Evolutionary conservation across 2,113 vertebrate species (phyloP).

Genomic region (Anolis sagrei): DNA sequence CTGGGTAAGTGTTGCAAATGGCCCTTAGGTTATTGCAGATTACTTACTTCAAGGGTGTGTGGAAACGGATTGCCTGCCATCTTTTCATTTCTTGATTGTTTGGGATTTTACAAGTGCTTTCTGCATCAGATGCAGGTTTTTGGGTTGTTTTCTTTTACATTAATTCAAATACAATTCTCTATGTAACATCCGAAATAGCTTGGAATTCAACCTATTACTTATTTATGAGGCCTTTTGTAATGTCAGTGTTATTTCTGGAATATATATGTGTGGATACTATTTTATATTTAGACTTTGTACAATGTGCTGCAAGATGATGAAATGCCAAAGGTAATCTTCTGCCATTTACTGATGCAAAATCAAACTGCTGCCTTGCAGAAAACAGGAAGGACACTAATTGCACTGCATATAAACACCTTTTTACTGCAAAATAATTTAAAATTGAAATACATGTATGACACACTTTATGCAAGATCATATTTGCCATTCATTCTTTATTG

Average conservation of each 20-base stretch:
- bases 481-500: conserved; percentile 1
- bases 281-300: conserved; percentile 51
- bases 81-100: not conserved
- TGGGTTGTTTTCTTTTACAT: conserved; percentile 24
- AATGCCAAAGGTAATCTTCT: conserved; percentile 43
- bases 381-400: conserved; percentile 33
- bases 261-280: conserved; percentile 38
- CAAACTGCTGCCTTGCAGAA: conserved; percentile 39
- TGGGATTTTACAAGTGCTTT: not conserved
- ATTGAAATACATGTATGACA: conserved; percentile 27
- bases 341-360: conserved; percentile 51
- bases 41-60: not conserved
- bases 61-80: not conserved
- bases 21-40: not conserved
- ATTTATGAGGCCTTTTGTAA: conserved; percentile 43
- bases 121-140: conserved; percentile 7
- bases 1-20: not conserved
- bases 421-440: conserved; percentile 9
- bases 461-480: conserved; percentile 17
- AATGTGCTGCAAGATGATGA: conserved; percentile 23
- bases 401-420: conserved; percentile 26
- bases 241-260: conserved; percentile 48
- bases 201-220: conserved; percentile 46
- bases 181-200: conserved; percentile 38
- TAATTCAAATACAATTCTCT: conserved; percentile 49